Conservation (phyloP, 2,113 vertebrate genomes). For the Pseudonaja textilis region DNA sequence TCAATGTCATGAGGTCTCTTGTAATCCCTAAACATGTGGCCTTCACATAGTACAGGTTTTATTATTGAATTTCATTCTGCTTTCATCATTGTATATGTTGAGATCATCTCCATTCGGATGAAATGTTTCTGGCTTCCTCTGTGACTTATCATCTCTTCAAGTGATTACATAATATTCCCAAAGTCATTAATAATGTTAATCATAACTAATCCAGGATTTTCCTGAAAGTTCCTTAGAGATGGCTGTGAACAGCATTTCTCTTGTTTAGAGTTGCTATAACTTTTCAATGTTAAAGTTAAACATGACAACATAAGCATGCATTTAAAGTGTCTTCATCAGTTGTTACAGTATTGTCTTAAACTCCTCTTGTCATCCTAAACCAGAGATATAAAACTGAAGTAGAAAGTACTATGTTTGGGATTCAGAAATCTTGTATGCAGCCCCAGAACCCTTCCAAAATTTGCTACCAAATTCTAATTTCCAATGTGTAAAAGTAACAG, state of each 20-base stretch:
- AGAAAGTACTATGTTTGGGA: not conserved
- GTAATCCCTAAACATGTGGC: not conserved
- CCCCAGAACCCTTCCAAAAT: not conserved
- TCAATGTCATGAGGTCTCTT: not conserved
- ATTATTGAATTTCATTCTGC: not conserved
- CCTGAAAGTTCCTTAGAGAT: not conserved
- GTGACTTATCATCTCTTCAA: not conserved
- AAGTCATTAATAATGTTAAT: not conserved
- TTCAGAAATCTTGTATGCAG: not conserved
- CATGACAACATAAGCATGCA: not conserved
- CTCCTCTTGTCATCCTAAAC: not conserved
- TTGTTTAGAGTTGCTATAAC: not conserved
- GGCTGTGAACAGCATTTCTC: not conserved
- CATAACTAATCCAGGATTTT: not conserved
- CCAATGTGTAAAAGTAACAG: not conserved
- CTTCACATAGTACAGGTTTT: not conserved
- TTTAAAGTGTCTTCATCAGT: not conserved
- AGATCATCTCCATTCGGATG: not conserved
- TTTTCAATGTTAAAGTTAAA: not conserved
- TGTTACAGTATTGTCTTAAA: not conserved
- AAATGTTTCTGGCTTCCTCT: not conserved
- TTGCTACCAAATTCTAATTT: not conserved
- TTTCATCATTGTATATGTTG: not conserved
- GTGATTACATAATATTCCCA: not conserved
- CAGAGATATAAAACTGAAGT: not conserved